These are phyloP conservation scores for Strix aluco DNA, from an alignment of 2,113 vertebrate genomes.

Conservation along the genomic window DNA sequence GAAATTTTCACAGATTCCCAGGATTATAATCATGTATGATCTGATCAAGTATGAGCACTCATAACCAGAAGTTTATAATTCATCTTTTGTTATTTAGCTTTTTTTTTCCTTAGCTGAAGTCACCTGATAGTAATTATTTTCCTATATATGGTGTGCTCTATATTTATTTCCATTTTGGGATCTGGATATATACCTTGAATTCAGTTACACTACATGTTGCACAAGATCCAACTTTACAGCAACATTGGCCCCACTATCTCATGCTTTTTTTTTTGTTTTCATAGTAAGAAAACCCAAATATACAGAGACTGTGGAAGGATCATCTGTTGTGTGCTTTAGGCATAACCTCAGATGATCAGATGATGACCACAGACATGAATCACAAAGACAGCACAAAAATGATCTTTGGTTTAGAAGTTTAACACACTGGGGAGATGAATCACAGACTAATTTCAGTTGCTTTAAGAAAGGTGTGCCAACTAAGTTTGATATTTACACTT, in stretches of 20 bases:
- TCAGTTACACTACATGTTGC: background rate
- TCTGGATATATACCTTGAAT: background rate
- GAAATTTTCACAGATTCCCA: background rate
- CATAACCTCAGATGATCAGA: background rate
- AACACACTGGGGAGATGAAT: background rate
- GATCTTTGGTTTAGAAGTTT: background rate
- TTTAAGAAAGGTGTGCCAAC: fast-evolving
- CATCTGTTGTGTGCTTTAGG: background rate
- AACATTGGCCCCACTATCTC: background rate
- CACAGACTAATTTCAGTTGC: background rate
- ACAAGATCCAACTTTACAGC: background rate
- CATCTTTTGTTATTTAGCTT: background rate
- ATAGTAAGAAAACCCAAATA: background rate
- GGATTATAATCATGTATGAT: background rate
- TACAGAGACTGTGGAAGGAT: background rate
- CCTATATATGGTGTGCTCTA: background rate
- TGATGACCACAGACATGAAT: background rate
- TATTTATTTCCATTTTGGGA: background rate
- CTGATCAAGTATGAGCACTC: background rate
- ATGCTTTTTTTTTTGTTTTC: background rate
- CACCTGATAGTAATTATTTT: background rate
- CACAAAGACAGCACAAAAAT: background rate
- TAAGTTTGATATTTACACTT: background rate
- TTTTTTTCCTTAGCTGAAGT: background rate
- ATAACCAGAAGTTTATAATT: background rate